phyloP scores from a whole-genome alignment of 2,113 vertebrate species.

The Abramis brama region DNA sequence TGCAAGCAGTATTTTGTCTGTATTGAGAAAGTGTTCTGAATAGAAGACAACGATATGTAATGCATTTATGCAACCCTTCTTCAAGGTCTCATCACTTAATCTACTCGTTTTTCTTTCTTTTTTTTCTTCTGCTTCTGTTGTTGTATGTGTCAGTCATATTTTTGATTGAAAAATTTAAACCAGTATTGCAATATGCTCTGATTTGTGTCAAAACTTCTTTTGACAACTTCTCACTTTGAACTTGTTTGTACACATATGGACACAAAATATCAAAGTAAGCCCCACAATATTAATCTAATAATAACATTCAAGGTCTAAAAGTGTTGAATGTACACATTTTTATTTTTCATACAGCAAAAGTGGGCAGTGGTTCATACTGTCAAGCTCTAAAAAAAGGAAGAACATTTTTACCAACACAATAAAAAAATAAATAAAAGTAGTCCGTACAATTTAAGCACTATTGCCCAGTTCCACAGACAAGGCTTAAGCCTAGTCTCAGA shows the following conservation, averaged over 20 bases:
- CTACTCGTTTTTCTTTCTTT: background rate
- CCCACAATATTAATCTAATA: background rate
- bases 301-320: too few relatives aligned
- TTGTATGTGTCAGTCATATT: background rate
- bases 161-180: slow-evolving; percentile 15
- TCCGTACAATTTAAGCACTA: too few relatives aligned
- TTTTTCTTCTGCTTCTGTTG: background rate
- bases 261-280: background rate
- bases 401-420: too few relatives aligned
- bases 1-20: slow-evolving; percentile 22
- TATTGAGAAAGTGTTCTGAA: slow-evolving; percentile 2
- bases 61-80: background rate
- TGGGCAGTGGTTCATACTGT: too few relatives aligned
- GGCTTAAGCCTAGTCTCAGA: too few relatives aligned
- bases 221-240: background rate
- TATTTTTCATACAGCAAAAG: too few relatives aligned
- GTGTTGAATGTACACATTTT: too few relatives aligned
- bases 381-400: too few relatives aligned
- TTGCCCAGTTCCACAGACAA: too few relatives aligned
- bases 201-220: background rate
- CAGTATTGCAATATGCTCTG: background rate
- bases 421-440: too few relatives aligned
- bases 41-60: background rate
- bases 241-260: background rate
- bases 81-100: background rate